Percentiles rank a stretch among this genome's conserved stretches.
These are phyloP conservation scores for Callimorpha dominula DNA, from an alignment of 2,888 invertebrate species.

Conservation along the genomic window DNA sequence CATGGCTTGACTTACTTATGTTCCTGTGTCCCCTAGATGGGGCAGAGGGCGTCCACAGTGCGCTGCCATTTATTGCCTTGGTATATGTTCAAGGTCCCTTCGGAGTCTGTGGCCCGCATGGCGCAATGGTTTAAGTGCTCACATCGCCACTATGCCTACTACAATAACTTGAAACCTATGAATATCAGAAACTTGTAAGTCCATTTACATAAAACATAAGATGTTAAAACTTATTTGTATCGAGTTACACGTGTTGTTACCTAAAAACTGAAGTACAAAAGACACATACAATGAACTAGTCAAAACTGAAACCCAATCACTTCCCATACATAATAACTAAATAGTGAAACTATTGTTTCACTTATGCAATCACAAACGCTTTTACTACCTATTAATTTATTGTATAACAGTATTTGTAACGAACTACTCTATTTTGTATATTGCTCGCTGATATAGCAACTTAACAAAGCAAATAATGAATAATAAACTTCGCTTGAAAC, in stretches of 20 bases:
- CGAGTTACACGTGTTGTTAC: conserved; percentile 22
- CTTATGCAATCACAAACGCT: conserved; percentile 34
- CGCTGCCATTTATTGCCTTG: too few relatives aligned
- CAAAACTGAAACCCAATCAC: conserved; percentile 51
- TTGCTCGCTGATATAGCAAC: background rate
- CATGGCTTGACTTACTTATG: too few relatives aligned
- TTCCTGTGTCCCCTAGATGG: too few relatives aligned
- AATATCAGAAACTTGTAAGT: conserved; percentile 6
- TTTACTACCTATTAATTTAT: conserved; percentile 35
- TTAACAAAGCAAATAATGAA: background rate
- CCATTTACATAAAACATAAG: background rate
- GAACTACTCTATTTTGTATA: background rate
- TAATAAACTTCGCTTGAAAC: background rate
- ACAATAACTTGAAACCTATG: conserved; percentile 10
- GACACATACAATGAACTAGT: conserved; percentile 40
- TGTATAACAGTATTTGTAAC: conserved; percentile 24
- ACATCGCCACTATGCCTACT: background rate
- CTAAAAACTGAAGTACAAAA: conserved; percentile 50
- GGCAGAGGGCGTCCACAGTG: too few relatives aligned
- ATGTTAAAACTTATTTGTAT: conserved; percentile 15
- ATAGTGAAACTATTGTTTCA: conserved; percentile 50
- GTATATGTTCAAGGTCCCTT: too few relatives aligned
- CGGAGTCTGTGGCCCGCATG: too few relatives aligned
- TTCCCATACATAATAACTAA: conserved; percentile 46
- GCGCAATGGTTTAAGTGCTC: too few relatives aligned